phyloP scores from a whole-genome alignment of 2,797 vertebrate species.

The Platalea minor region DNA sequence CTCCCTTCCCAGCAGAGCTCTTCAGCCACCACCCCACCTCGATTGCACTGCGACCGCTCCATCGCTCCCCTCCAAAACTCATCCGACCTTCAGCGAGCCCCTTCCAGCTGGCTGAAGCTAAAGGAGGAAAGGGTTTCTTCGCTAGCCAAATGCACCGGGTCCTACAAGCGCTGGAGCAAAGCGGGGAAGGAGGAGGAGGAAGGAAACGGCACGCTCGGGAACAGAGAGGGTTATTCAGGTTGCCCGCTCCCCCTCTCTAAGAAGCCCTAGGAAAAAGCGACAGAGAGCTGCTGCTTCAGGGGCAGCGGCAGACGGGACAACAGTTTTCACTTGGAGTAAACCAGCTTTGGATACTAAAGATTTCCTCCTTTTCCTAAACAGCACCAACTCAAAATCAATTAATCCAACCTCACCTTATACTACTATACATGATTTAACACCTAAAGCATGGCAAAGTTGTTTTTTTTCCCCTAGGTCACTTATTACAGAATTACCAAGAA shows the following conservation, averaged over 20 bases:
- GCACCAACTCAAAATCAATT: neutral
- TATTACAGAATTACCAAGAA: neutral
- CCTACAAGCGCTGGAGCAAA: neutral
- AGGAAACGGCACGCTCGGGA: neutral
- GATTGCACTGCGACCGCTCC: accelerated
- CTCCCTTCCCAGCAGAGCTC: neutral
- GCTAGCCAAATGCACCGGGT: neutral
- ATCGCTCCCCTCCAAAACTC: neutral
- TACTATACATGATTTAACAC: neutral
- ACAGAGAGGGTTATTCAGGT: constrained; percentile 38
- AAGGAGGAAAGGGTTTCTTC: neutral
- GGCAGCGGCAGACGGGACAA: neutral
- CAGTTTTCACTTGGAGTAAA: neutral
- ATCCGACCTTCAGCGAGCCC: neutral
- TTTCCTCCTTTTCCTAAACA: neutral
- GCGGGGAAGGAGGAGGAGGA: constrained; percentile 6
- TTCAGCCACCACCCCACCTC: neutral
- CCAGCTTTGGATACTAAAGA: neutral
- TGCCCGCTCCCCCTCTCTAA: neutral
- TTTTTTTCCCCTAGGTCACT: accelerated
- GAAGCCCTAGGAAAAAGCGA: constrained; percentile 26
- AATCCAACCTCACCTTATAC: neutral
- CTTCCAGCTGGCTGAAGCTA: neutral
- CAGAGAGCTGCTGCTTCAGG: neutral
- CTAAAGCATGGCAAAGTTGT: neutral